phyloP scores from a whole-genome alignment of 2,113 vertebrate genomes.

The Blennius ocellaris region DNA sequence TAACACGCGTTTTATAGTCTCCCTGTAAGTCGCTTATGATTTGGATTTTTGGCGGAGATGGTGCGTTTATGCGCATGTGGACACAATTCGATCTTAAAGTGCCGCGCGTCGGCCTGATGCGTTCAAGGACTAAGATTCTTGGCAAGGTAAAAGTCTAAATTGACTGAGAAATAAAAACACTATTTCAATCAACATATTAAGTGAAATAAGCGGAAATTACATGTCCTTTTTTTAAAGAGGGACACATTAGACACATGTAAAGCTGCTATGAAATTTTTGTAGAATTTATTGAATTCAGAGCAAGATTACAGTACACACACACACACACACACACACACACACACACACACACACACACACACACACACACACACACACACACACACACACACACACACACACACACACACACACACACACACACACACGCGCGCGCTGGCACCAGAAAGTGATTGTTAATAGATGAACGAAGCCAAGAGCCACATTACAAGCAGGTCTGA shows the following conservation, averaged over 20 bases:
- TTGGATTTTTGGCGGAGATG: constrained; percentile 32
- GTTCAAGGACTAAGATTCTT: constrained; percentile 13
- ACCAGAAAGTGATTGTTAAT: constrained; percentile 51
- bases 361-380: constrained; percentile 34
- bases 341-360: constrained; percentile 28
- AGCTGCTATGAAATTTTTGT: not conserved
- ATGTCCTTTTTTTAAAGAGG: not conserved
- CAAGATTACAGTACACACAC: not conserved
- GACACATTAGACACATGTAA: not conserved
- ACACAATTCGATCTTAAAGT: constrained; percentile 2
- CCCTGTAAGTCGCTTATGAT: constrained; percentile 4
- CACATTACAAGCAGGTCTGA: constrained; percentile 55
- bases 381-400: not conserved
- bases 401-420: constrained; percentile 18
- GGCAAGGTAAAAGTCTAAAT: not conserved
- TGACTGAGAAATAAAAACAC: not conserved
- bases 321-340: constrained; percentile 1
- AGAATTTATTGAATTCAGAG: too few relatives aligned
- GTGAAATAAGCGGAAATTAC: not conserved
- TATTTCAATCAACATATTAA: not conserved
- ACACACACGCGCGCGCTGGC: constrained; percentile 46
- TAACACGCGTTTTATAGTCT: not conserved
- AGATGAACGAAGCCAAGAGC: constrained; percentile 51
- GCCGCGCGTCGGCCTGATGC: constrained; percentile 28
- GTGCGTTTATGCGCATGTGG: constrained; percentile 14